Base-by-base conservation (phyloP, 1,140 invertebrate genomes). In the Polyergus mexicanus region DNA sequence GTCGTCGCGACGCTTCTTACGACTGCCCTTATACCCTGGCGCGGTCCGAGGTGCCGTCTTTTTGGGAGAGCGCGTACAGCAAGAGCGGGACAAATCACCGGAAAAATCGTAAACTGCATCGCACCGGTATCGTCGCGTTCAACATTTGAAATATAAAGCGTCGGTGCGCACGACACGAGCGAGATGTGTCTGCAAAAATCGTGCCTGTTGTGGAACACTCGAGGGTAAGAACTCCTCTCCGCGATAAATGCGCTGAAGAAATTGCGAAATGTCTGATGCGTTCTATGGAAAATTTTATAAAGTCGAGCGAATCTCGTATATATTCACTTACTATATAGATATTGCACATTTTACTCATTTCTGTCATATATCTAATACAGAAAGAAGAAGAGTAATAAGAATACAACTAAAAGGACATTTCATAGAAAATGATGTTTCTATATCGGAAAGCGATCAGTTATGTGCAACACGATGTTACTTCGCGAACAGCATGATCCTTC, bases 91-190 rank as follows among this genome's bases (percentile, higher is more conserved):
- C 77, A 86, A 81, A 90, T 90, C 38, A 69, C 38, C 78, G 88
- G 81, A 90, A 90, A 89, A 89, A 89, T 56, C 72, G 74, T 86
- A 56, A 77, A 89, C 44, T 25, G 68, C 41, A 60, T 47, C 66
- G 16, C 28, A 28, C 38, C 13, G 68, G 16, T 54, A 22, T 22
- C 35, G 51, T 19, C 54, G 58, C 71, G 38, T 77, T 54, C 69
- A 62, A 63, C 75, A 60, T 81, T 77, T 65, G 84, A 81, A 32
- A 81, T 86, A 88, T 84, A 80, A 88, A 78, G 58, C 63, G 80
- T 60, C 41, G 47, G 35, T 81, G 66, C 28, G 28, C 35, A 56
- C 74, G 86, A 88, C 88, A 86, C 25, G 22, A 13, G 51, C 81
- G 74, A 81, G 28, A 38, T 51, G 51, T 74, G 77, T 58, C 19